A percentile compares a stretch with the other conserved stretches of the same genome.
Conservation (phyloP, 1,140 invertebrate genomes). For the Eriosoma lanigerum region DNA sequence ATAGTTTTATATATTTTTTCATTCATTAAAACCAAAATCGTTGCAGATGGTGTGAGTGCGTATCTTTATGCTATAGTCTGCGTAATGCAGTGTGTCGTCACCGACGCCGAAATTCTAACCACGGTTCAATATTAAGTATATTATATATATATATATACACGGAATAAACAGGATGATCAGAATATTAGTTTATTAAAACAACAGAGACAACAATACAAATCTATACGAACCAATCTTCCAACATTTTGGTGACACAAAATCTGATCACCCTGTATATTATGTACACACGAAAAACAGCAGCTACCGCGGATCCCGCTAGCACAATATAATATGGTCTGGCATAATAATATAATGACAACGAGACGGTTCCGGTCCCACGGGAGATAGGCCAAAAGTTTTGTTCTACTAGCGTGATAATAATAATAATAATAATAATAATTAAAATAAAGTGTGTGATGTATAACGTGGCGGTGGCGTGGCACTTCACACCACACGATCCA, state of each 20-base stretch:
- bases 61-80: no score
- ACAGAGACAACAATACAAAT: no score
- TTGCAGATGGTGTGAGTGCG: no score
- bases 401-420: neutral
- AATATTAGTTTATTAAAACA: no score
- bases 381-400: conserved; percentile 36
- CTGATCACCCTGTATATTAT: neutral
- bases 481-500: conserved; percentile 14
- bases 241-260: no score
- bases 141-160: neutral
- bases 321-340: neutral
- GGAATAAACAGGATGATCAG: neutral
- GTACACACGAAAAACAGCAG: neutral
- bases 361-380: conserved; percentile 24
- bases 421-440: no score
- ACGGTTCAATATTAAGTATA: neutral
- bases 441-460: no score
- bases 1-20: conserved; percentile 1
- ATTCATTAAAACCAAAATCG: conserved; percentile 22
- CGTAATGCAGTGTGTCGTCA: neutral
- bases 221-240: no score
- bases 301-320: neutral
- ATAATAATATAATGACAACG: neutral
- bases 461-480: neutral
- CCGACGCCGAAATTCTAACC: neutral